Percentiles rank a stretch among this genome's conserved stretches.
These are phyloP conservation scores for Fragum fragum DNA, from an alignment of 2,888 invertebrate species.

Conservation along the genomic window DNA sequence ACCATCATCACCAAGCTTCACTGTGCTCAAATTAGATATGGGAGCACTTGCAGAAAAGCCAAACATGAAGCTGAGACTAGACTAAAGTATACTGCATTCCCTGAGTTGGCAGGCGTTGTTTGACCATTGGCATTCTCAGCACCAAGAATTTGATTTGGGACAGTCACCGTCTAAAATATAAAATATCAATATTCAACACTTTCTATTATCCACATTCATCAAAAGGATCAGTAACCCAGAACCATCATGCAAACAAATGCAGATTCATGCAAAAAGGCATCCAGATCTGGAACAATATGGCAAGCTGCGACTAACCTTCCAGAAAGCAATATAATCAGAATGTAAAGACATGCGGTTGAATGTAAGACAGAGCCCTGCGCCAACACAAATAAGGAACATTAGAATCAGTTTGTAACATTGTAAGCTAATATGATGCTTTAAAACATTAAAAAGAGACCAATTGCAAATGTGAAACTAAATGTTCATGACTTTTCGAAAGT, in stretches of 20 bases:
- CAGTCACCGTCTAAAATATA: background rate
- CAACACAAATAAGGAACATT: no score
- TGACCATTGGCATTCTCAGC: background rate
- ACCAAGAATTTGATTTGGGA: background rate
- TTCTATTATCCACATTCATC: background rate
- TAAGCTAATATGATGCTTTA: no score
- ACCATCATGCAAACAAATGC: slow-evolving; percentile 15
- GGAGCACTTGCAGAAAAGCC: background rate
- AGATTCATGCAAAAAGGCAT: background rate
- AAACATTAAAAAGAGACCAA: no score
- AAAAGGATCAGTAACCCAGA: background rate
- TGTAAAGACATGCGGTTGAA: no score
- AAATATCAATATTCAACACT: background rate
- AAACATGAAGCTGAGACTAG: background rate
- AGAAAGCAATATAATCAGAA: no score
- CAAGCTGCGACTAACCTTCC: background rate
- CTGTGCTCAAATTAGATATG: no score
- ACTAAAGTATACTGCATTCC: background rate
- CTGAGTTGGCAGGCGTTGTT: slow-evolving; percentile 9
- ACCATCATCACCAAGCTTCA: no score
- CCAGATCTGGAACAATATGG: background rate
- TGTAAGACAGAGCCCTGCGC: no score
- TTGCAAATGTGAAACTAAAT: no score
- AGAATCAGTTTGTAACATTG: no score
- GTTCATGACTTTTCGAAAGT: no score